These are phyloP conservation scores for Calvadosia cruxmelitensis DNA, from an alignment of 30 jellyfish, hydroid and myxozoan genomes.

Conservation along the genomic window DNA sequence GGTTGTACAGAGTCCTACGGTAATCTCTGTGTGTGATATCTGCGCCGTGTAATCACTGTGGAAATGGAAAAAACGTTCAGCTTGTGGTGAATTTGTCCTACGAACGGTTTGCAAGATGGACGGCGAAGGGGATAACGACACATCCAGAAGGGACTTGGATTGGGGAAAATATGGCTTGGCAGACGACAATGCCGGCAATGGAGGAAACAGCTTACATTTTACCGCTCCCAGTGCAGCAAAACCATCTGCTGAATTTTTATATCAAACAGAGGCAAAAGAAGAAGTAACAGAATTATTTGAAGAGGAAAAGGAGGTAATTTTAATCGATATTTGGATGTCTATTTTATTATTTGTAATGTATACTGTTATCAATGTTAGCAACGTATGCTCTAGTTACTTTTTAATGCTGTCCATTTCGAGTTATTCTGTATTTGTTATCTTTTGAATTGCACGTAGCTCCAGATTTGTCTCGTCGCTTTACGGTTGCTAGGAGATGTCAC, in stretches of 20 bases:
- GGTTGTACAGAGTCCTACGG: too few species aligned
- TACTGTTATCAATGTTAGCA: too few species aligned
- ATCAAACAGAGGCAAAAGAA: conserved; percentile 11
- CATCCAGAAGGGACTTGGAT: neutral
- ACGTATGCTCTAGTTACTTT: too few species aligned
- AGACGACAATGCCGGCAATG: neutral
- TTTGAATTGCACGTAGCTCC: too few species aligned
- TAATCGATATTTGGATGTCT: neutral
- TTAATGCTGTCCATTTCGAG: too few species aligned
- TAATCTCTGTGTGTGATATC: too few species aligned
- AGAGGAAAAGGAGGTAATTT: conserved; percentile 20
- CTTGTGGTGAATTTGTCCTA: neutral
- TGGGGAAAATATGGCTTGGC: conserved; percentile 2
- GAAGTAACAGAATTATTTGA: conserved; percentile 39
- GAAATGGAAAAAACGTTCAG: too few species aligned
- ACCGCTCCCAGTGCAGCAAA: neutral
- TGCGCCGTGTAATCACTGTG: too few species aligned
- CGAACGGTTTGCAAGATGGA: neutral
- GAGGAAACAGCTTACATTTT: neutral
- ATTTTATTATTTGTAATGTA: too few species aligned
- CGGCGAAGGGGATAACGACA: neutral
- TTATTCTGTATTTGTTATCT: too few species aligned
- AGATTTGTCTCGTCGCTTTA: too few species aligned
- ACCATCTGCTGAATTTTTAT: conserved; percentile 8
- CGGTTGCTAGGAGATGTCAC: too few species aligned